A percentile compares a stretch with the other conserved stretches of the same genome.
phyloP scores from a whole-genome alignment of 2,797 vertebrate genomes.

The Phoxinus dragarum region DNA sequence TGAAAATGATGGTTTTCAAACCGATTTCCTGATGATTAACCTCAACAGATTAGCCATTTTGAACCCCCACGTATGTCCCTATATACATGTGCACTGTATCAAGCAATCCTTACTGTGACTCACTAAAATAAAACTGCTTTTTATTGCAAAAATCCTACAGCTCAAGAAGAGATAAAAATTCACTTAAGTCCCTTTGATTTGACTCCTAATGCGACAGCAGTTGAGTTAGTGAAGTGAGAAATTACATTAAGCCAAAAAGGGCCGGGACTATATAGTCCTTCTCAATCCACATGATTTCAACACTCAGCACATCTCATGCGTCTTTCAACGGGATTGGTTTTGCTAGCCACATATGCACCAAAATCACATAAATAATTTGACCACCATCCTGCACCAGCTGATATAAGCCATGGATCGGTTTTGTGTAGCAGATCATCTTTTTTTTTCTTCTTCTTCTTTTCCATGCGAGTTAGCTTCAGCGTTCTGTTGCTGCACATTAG shows the following conservation, averaged over 20 bases:
- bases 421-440: not conserved
- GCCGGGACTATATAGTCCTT: not conserved
- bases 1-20: not conserved
- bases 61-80: not conserved
- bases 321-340: slow-evolving; percentile 23
- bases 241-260: not conserved
- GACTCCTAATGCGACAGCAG: slow-evolving; percentile 23
- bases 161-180: slow-evolving; percentile 13
- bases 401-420: not conserved
- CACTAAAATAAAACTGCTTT: not conserved
- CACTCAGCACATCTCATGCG: slow-evolving; percentile 28
- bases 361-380: slow-evolving; percentile 33
- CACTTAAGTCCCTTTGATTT: slow-evolving; percentile 34
- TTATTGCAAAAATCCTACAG: not conserved
- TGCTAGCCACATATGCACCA: not conserved
- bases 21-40: not conserved
- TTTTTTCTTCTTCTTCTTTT: slow-evolving; percentile 14
- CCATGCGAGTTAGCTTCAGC: slow-evolving; percentile 1
- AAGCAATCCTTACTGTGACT: not conserved
- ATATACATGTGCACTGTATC: not conserved
- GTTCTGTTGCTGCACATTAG: slow-evolving; percentile 36
- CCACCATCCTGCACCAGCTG: not conserved
- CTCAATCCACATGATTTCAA: slow-evolving; percentile 13
- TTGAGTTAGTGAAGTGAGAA: slow-evolving; percentile 29
- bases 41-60: not conserved